Evolutionary conservation across 2,888 invertebrate genomes (phyloP).

Genomic region (Drosophila parthenogenetica): DNA sequence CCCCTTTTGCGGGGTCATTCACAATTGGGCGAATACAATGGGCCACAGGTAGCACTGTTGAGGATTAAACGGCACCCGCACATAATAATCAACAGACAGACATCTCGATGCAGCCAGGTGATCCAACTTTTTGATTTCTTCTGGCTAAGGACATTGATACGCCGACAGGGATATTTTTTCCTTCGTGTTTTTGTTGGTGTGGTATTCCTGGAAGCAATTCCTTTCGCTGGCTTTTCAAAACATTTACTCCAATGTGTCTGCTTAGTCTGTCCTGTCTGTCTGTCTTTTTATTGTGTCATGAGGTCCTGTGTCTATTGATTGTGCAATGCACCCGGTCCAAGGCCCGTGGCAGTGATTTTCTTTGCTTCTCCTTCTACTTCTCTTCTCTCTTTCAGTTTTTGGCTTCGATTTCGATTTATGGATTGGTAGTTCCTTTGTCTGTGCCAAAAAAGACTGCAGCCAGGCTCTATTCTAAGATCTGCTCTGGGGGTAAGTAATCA

Average conservation of each 20-base stretch:
- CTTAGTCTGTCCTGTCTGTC: slow-evolving; percentile 27
- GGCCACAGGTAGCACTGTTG: slow-evolving; percentile 72
- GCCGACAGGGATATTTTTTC: slow-evolving; percentile 41
- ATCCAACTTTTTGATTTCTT: slow-evolving; percentile 82
- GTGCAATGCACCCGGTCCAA: slow-evolving; percentile 76
- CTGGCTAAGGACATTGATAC: slow-evolving; percentile 81
- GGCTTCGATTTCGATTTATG: slow-evolving; percentile 71
- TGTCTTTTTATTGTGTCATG: slow-evolving; percentile 65
- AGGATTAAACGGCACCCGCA: slow-evolving; percentile 66
- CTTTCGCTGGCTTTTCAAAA: slow-evolving; percentile 84
- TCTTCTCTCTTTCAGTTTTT: slow-evolving; percentile 26
- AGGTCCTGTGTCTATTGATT: slow-evolving; percentile 70
- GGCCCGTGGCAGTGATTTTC: slow-evolving; percentile 83
- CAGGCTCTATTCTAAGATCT: slow-evolving; percentile 41
- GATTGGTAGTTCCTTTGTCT: slow-evolving; percentile 66
- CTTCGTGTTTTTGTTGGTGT: not conserved
- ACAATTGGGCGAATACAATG: slow-evolving; percentile 65
- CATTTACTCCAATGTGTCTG: slow-evolving; percentile 80
- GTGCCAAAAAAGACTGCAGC: slow-evolving; percentile 58
- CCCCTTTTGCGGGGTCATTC: slow-evolving; percentile 66
- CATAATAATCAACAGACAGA: slow-evolving; percentile 68
- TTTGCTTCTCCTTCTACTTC: slow-evolving; percentile 37
- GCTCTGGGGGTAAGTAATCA: slow-evolving; percentile 66
- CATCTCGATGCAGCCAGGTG: slow-evolving; percentile 77
- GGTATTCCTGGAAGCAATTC: slow-evolving; percentile 82